Conservation (phyloP, 2,888 invertebrate species). For the Orthonychiurus folsomi region DNA sequence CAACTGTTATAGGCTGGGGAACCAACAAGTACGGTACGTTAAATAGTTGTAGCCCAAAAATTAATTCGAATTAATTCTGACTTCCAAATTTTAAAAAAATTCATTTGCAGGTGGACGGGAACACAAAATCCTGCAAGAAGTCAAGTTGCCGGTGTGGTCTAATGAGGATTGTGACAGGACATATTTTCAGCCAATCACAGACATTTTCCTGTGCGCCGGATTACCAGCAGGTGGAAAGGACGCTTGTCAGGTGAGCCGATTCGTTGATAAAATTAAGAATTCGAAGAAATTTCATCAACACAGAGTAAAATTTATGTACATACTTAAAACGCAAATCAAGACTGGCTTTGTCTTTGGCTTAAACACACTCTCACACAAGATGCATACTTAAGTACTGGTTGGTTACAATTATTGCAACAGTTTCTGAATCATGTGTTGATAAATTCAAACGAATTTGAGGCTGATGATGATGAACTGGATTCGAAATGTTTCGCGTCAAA, state of each 20-base stretch:
- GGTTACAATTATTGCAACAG: neutral
- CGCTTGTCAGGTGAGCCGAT: conserved; percentile 76
- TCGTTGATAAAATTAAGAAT: neutral
- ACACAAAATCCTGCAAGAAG: conserved; percentile 74
- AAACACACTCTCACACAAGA: neutral
- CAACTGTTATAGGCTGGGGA: conserved; percentile 88
- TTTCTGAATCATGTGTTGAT: conserved; percentile 12
- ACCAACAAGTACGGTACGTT: conserved; percentile 44
- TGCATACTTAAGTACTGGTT: neutral
- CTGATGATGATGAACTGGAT: conserved; percentile 30
- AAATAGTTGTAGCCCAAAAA: too few relatives aligned
- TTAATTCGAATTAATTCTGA: too few relatives aligned
- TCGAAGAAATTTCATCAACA: too few relatives aligned
- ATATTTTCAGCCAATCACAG: conserved; percentile 85
- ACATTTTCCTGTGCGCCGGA: conserved; percentile 82
- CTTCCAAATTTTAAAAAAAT: too few relatives aligned
- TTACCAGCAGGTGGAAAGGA: conserved; percentile 81
- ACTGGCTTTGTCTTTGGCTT: neutral
- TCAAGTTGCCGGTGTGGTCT: conserved; percentile 75
- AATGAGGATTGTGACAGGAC: conserved; percentile 82
- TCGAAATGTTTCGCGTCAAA: conserved; percentile 38
- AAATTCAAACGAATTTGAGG: conserved; percentile 35
- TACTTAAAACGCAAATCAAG: neutral
- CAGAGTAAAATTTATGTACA: neutral
- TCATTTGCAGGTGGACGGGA: conserved; percentile 80